phyloP scores from a whole-genome alignment of 1,140 invertebrate species.

The Cotesia glomerata region DNA sequence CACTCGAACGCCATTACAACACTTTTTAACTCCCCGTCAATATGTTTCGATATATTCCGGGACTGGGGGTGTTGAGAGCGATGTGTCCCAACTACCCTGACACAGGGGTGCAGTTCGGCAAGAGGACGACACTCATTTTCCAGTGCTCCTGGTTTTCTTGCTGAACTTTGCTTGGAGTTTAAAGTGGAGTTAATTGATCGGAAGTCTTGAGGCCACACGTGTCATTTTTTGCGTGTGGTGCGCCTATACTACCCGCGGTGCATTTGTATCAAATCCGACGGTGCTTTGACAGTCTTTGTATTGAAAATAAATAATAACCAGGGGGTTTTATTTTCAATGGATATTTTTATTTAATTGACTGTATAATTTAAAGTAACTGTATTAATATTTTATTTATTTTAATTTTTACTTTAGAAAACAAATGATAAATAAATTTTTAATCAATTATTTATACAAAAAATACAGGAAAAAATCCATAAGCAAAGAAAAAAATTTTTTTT shows the following conservation, averaged over 20 bases:
- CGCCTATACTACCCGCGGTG: background rate
- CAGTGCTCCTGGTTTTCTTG: background rate
- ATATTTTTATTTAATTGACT: no score
- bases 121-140: background rate
- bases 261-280: constrained; percentile 17
- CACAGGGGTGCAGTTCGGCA: constrained; percentile 30
- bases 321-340: background rate
- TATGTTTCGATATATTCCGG: constrained; percentile 51
- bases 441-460: no score
- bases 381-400: no score
- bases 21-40: constrained; percentile 45
- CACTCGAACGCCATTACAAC: constrained; percentile 44
- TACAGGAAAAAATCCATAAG: no score
- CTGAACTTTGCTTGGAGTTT: constrained; percentile 31
- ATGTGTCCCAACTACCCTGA: no score
- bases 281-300: constrained; percentile 32
- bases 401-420: no score
- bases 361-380: no score
- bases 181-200: constrained; percentile 56
- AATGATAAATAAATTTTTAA: no score
- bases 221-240: constrained; percentile 39
- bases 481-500: no score
- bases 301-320: constrained; percentile 20
- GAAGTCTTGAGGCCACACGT: constrained; percentile 56
- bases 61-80: constrained; percentile 37